Percentiles rank a stretch among this genome's conserved stretches.
Conservation (phyloP, 1,140 invertebrate species). For the Platyscapa corneri region DNA sequence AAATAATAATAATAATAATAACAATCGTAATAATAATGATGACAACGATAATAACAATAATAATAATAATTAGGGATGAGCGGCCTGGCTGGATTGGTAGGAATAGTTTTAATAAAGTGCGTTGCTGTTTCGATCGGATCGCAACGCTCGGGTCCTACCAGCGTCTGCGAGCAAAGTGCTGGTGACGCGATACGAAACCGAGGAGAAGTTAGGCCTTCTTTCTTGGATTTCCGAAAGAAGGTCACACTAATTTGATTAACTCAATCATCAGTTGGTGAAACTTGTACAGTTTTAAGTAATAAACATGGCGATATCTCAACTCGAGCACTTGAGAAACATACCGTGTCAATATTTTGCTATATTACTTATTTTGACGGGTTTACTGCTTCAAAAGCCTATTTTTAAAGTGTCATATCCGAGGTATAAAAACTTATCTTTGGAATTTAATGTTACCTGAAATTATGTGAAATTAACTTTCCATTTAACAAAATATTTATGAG, state of each 20-base stretch:
- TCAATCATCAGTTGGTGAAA: neutral
- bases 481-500: neutral
- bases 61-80: too few relatives aligned
- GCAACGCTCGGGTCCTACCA: too few relatives aligned
- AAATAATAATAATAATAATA: too few relatives aligned
- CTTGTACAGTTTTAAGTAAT: neutral
- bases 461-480: neutral
- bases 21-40: too few relatives aligned
- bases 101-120: too few relatives aligned
- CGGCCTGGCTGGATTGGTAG: too few relatives aligned
- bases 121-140: too few relatives aligned
- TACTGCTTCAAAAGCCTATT: neutral
- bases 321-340: neutral
- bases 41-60: too few relatives aligned
- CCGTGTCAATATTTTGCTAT: neutral
- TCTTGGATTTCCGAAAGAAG: neutral
- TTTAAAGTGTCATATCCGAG: too few relatives aligned
- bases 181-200: neutral
- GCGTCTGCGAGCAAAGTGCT: neutral
- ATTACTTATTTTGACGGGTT: neutral
- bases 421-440: neutral
- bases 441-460: neutral
- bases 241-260: neutral
- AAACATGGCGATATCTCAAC: neutral
- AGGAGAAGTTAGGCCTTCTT: neutral